A percentile compares a stretch with the other conserved stretches of the same genome.
phyloP scores from a whole-genome alignment of 2,888 invertebrate species.

The Synergus itoensis region DNA sequence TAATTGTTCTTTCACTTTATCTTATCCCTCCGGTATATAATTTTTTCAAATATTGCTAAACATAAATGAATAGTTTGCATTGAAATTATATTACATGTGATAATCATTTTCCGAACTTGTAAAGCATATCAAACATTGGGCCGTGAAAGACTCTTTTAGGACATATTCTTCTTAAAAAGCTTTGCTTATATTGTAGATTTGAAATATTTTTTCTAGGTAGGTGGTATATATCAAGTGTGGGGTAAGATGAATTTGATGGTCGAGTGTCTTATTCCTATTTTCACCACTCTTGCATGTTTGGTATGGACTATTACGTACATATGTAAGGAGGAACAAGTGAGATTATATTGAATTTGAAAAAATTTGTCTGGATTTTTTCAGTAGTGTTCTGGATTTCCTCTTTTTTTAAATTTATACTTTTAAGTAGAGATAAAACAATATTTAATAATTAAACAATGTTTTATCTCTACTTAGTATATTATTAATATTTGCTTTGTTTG shows the following conservation, averaged over 20 bases:
- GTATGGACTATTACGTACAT: slow-evolving; percentile 3
- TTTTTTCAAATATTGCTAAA: no score
- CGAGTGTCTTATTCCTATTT: slow-evolving; percentile 25
- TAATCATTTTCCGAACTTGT: no score
- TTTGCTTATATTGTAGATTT: neutral
- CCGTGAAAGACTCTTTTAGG: no score
- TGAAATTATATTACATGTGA: no score
- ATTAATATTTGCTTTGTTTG: no score
- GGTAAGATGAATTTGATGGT: slow-evolving; percentile 26
- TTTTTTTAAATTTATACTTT: neutral
- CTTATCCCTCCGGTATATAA: slow-evolving; percentile 13
- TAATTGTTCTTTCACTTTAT: neutral
- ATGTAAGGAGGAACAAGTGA: slow-evolving; percentile 22
- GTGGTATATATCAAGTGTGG: slow-evolving; percentile 20
- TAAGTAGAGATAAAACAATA: neutral
- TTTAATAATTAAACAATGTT: neutral
- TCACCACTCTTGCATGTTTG: slow-evolving; percentile 1
- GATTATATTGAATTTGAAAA: neutral
- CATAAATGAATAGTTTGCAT: no score
- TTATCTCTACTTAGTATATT: no score
- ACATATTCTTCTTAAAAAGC: no score
- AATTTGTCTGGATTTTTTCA: neutral
- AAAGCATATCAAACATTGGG: no score
- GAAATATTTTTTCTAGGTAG: neutral
- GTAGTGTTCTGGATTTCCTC: no score